These are phyloP conservation scores for Lytechinus variegatus DNA, from an alignment of 35 echinoderm and acorn worm genomes.

Conservation along the genomic window DNA sequence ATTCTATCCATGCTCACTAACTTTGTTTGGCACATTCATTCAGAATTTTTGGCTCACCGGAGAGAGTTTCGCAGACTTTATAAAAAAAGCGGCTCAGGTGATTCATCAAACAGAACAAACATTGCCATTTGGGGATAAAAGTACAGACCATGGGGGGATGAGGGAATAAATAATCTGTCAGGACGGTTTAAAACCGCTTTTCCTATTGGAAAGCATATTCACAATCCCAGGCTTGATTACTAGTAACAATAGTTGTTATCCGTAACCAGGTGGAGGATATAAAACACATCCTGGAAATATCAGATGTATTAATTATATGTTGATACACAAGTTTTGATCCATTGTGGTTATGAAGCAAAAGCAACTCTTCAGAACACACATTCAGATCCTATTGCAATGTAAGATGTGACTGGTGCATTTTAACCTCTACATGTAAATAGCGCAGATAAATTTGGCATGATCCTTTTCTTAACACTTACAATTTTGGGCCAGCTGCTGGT, in stretches of 20 bases:
- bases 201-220: background rate
- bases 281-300: conserved; percentile 14
- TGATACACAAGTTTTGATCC: background rate
- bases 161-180: background rate
- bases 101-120: background rate
- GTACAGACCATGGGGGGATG: background rate
- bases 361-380: no score
- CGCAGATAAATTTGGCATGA: no score
- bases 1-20: background rate
- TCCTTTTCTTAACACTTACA: no score
- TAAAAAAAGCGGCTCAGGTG: background rate
- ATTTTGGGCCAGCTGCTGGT: no score
- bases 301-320: background rate
- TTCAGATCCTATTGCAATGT: no score
- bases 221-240: background rate
- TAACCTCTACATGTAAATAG: no score
- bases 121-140: background rate
- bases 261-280: background rate
- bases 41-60: background rate
- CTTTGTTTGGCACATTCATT: background rate
- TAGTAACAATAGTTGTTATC: background rate
- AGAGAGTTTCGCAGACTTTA: background rate
- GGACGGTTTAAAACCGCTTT: background rate
- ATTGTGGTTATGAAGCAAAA: background rate
- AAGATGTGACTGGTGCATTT: no score